Conservation (phyloP, 2,113 vertebrate genomes). For the Thunnus thynnus region DNA sequence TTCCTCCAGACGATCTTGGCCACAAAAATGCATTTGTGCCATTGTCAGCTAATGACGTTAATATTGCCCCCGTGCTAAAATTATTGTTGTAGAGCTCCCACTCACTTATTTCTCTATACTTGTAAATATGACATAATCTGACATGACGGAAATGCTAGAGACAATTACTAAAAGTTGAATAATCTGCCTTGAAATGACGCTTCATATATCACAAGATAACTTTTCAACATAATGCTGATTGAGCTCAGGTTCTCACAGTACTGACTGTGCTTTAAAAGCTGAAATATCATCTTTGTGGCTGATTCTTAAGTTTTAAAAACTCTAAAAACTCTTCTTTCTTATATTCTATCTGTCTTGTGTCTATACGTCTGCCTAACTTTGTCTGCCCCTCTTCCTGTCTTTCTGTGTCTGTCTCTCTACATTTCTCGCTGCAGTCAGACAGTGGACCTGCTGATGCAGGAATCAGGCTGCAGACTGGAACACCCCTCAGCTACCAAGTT, state of each 20-base stretch:
- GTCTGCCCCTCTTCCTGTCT: slow-evolving; percentile 24
- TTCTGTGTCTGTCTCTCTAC: slow-evolving; percentile 46
- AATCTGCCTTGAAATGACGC: not conserved
- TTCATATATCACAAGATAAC: not conserved
- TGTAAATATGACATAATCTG: not conserved
- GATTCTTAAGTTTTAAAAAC: not conserved
- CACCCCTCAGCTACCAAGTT: slow-evolving; percentile 99
- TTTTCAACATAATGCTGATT: slow-evolving; percentile 1
- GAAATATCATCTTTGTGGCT: slow-evolving; percentile 3
- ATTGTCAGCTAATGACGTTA: slow-evolving; percentile 3
- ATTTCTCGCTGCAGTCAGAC: slow-evolving; percentile 91
- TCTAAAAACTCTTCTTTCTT: not conserved
- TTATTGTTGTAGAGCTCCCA: slow-evolving; percentile 7
- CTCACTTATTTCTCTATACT: not conserved
- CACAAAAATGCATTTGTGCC: not conserved
- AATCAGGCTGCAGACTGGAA: slow-evolving; percentile 99
- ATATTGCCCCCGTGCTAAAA: not conserved
- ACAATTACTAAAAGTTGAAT: not conserved
- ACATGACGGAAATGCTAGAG: not conserved
- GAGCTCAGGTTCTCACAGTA: not conserved
- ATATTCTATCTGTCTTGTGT: slow-evolving; percentile 13
- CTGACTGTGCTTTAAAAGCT: not conserved
- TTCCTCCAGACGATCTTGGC: not conserved
- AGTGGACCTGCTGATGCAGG: slow-evolving; percentile 99
- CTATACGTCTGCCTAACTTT: slow-evolving; percentile 33